phyloP scores from a whole-genome alignment of 2,888 invertebrate genomes.

The Drosophila neonasuta region DNA sequence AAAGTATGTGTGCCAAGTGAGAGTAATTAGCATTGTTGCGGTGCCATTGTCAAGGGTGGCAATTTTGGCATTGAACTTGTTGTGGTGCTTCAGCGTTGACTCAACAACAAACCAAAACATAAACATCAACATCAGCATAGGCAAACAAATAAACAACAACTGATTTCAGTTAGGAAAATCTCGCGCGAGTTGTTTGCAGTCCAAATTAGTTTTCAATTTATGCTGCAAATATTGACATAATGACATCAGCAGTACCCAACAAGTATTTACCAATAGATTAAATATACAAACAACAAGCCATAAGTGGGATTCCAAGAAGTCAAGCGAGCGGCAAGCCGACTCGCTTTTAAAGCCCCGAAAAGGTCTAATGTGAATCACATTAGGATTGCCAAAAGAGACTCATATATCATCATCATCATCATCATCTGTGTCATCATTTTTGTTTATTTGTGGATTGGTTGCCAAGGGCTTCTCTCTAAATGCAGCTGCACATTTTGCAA shows the following conservation, averaged over 20 bases:
- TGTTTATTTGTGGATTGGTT: slow-evolving; percentile 2
- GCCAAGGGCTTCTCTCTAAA: slow-evolving; percentile 19
- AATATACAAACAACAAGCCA: slow-evolving; percentile 38
- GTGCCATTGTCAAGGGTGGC: slow-evolving; percentile 23
- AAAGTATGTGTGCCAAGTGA: background rate
- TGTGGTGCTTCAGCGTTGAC: slow-evolving; percentile 42
- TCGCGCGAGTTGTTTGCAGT: slow-evolving; percentile 52
- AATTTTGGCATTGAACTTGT: slow-evolving; percentile 69
- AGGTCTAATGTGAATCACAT: slow-evolving; percentile 36
- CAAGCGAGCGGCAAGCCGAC: slow-evolving; percentile 21
- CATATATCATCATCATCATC: background rate
- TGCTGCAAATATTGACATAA: slow-evolving; percentile 63
- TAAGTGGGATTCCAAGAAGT: slow-evolving; percentile 52
- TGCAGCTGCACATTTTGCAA: slow-evolving; percentile 41
- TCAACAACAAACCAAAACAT: slow-evolving; percentile 11
- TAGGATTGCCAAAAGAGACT: slow-evolving; percentile 23
- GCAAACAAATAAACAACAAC: slow-evolving; percentile 47
- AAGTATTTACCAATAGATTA: slow-evolving; percentile 43
- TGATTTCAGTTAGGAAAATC: slow-evolving; percentile 49
- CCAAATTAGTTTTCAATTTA: slow-evolving; percentile 66
- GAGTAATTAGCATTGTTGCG: slow-evolving; percentile 18
- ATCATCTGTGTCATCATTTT: background rate
- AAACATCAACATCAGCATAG: slow-evolving; percentile 10
- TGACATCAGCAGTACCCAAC: slow-evolving; percentile 63
- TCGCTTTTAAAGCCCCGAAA: slow-evolving; percentile 19